A percentile compares a stretch with the other conserved stretches of the same genome.
Conservation (phyloP, 2,888 invertebrate genomes). For the Crossocerus cetratus region DNA sequence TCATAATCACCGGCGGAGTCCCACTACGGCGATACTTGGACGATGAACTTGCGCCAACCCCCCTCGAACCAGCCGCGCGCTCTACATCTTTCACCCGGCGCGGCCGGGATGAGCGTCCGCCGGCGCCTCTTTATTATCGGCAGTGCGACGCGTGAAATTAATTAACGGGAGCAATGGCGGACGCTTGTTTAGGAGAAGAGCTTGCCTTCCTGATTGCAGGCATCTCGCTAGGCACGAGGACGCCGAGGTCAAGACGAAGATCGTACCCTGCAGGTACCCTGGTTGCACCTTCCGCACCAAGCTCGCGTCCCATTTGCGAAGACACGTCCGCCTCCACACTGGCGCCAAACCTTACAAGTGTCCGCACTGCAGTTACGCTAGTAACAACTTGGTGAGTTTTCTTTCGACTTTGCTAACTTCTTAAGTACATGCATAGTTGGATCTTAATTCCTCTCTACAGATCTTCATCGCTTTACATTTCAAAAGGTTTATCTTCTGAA, state of each 20-base stretch:
- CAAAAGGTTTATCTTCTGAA: no score
- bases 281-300: constrained; percentile 85
- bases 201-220: constrained; percentile 50
- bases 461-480: no score
- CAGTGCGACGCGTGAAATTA: no score
- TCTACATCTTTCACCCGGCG: no score
- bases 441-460: no score
- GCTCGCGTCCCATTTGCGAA: constrained; percentile 84
- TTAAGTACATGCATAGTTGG: no score
- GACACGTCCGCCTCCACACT: constrained; percentile 89
- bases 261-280: constrained; percentile 64
- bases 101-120: no score
- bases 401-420: background rate
- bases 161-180: no score
- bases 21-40: constrained; percentile 56
- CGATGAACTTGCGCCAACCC: background rate
- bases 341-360: constrained; percentile 91
- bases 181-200: background rate
- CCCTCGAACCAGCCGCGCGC: background rate
- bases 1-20: constrained; percentile 63
- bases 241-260: constrained; percentile 25
- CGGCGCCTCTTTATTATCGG: no score
- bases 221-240: constrained; percentile 64
- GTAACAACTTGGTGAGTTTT: constrained; percentile 87
- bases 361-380: constrained; percentile 88